These are phyloP conservation scores for Macrophya annulata DNA, from an alignment of 2,888 invertebrate species.

Conservation along the genomic window DNA sequence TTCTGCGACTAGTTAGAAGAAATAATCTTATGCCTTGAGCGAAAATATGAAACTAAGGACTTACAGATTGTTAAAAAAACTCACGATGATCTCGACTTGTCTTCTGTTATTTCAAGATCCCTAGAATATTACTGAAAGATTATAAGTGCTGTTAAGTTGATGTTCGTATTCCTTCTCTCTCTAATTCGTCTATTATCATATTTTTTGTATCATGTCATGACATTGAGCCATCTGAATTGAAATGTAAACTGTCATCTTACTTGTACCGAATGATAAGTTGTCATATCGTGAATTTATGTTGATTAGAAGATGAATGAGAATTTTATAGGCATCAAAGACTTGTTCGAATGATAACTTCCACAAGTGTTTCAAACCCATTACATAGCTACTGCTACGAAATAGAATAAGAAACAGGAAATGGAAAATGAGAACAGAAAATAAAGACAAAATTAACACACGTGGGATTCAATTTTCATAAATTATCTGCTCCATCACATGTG, in stretches of 20 bases:
- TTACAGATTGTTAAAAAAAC: not conserved
- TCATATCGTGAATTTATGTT: not conserved
- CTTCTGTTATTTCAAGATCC: not conserved
- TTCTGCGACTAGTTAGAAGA: not conserved
- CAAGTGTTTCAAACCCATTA: not conserved
- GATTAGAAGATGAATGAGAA: constrained; percentile 5
- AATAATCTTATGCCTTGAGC: not conserved
- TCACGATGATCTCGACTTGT: not conserved
- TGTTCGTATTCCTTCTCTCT: not conserved
- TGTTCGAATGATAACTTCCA: not conserved
- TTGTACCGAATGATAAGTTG: not conserved
- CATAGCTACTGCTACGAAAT: no score
- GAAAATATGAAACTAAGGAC: not conserved
- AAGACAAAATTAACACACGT: not conserved
- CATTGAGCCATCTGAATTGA: not conserved
- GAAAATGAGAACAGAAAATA: not conserved
- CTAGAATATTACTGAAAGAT: not conserved
- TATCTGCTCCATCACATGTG: not conserved
- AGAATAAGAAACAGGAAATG: not conserved
- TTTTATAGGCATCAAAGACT: not conserved
- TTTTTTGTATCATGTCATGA: not conserved
- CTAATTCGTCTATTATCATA: not conserved
- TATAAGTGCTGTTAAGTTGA: not conserved
- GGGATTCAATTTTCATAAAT: not conserved
- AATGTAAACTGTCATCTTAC: constrained; percentile 15